Percentiles rank a stretch among this genome's conserved stretches.
These are phyloP conservation scores for Trichacis sp. DNA, from an alignment of 2,888 invertebrate genomes.

Conservation along the genomic window DNA sequence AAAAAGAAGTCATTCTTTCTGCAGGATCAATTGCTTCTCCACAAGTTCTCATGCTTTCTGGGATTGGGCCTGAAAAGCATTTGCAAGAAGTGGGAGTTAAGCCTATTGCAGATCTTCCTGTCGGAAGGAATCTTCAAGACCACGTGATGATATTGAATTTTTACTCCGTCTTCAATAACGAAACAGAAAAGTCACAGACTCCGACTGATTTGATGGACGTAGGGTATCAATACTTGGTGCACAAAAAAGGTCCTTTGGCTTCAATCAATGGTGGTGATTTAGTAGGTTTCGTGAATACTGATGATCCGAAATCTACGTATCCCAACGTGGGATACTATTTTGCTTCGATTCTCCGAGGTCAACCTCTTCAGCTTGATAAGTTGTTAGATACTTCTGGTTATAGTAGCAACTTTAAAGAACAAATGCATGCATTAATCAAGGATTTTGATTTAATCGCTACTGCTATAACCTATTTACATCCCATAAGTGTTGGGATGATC, in stretches of 20 bases:
- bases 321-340: slow-evolving; percentile 68
- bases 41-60: no score
- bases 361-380: slow-evolving; percentile 51
- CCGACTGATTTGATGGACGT: slow-evolving; percentile 56
- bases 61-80: no score
- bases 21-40: slow-evolving; percentile 78
- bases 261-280: slow-evolving; percentile 65
- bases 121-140: slow-evolving; percentile 73
- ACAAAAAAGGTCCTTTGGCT: slow-evolving; percentile 62
- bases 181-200: slow-evolving; percentile 9
- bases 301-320: slow-evolving; percentile 69
- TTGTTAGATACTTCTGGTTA: slow-evolving; percentile 33
- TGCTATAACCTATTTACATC: slow-evolving; percentile 67
- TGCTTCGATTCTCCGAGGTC: slow-evolving; percentile 19
- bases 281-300: slow-evolving; percentile 72
- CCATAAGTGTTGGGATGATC: slow-evolving; percentile 68
- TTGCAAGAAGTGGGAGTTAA: slow-evolving; percentile 62
- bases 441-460: slow-evolving; percentile 49
- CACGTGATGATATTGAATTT: slow-evolving; percentile 66
- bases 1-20: slow-evolving; percentile 76
- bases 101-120: slow-evolving; percentile 69
- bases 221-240: slow-evolving; percentile 66
- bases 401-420: slow-evolving; percentile 45
- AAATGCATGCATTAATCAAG: slow-evolving; percentile 49
- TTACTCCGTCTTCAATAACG: slow-evolving; percentile 13